phyloP scores from a whole-genome alignment of 1,140 invertebrate genomes.

The Bombus waltoni region DNA sequence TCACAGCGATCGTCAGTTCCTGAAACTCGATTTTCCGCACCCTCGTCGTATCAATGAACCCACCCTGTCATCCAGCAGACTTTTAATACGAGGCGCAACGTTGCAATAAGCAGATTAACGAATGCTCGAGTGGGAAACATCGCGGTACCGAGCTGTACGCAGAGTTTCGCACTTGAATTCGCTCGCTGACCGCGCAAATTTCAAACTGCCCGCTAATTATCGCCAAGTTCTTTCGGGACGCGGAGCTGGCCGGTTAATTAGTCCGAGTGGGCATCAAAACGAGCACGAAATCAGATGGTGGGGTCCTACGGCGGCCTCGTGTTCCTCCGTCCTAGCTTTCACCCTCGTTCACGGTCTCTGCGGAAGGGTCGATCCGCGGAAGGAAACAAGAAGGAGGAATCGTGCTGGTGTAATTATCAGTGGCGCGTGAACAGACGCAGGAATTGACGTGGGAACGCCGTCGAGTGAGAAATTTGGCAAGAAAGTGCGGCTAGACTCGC shows the following conservation, averaged over 20 bases:
- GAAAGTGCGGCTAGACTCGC: too few relatives aligned
- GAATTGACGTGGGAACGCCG: neutral
- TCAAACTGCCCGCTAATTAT: slow-evolving; percentile 28
- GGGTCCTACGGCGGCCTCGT: neutral
- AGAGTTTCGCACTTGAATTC: slow-evolving; percentile 7
- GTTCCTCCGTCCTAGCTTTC: neutral
- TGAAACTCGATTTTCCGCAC: neutral
- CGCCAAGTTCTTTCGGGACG: neutral
- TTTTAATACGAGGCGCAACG: neutral
- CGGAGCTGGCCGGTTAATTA: slow-evolving; percentile 22
- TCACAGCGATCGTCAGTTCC: too few relatives aligned
- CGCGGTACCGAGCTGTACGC: too few relatives aligned
- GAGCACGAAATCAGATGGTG: slow-evolving; percentile 15
- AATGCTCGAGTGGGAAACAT: neutral
- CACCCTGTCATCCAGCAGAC: neutral
- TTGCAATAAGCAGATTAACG: slow-evolving; percentile 18
- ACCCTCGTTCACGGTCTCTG: neutral
- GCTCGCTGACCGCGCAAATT: slow-evolving; percentile 21
- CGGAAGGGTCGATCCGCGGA: neutral
- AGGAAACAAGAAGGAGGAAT: slow-evolving; percentile 11
- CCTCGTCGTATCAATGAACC: neutral
- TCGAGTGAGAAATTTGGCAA: neutral
- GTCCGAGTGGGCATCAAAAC: slow-evolving; percentile 6
- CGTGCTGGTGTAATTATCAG: slow-evolving; percentile 9
- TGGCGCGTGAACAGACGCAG: neutral